Percentiles rank a stretch among this genome's conserved stretches.
These are phyloP conservation scores for Blastobasis adustella DNA, from an alignment of 2,888 invertebrate genomes.

Conservation along the genomic window DNA sequence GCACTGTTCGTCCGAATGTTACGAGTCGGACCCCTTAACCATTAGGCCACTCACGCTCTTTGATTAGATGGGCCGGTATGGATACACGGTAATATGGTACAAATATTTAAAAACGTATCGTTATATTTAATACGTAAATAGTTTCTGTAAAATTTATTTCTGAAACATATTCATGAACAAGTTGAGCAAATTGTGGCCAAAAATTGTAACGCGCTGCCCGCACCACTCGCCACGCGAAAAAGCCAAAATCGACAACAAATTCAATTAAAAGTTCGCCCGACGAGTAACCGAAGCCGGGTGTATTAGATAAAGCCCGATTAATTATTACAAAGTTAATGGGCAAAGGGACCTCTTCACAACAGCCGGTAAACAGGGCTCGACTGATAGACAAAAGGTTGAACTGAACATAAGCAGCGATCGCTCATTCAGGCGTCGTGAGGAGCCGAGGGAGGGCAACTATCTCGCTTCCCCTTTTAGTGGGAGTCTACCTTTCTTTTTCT, in stretches of 20 bases:
- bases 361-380: constrained; percentile 57
- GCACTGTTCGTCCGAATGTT: too few species aligned
- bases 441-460: constrained; percentile 47
- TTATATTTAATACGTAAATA: too few species aligned
- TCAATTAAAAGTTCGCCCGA: constrained; percentile 64
- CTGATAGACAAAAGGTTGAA: constrained; percentile 58
- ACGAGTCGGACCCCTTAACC: too few species aligned
- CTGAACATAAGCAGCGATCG: constrained; percentile 59
- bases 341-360: constrained; percentile 57
- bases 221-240: constrained; percentile 37
- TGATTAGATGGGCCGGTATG: too few species aligned
- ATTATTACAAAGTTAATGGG: constrained; percentile 62
- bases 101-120: too few species aligned
- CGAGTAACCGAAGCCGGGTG: constrained; percentile 54
- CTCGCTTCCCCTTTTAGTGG: constrained; percentile 39
- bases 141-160: too few species aligned
- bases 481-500: constrained; percentile 57
- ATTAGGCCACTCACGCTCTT: too few species aligned
- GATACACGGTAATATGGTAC: too few species aligned
- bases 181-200: constrained; percentile 12
- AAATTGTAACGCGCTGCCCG: constrained; percentile 27
- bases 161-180: too few species aligned
- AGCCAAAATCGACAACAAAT: constrained; percentile 60
- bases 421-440: constrained; percentile 52
- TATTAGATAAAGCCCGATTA: constrained; percentile 63